Evolutionary conservation across 2,797 vertebrate species (phyloP).

Genomic region (Mallotus villosus): DNA sequence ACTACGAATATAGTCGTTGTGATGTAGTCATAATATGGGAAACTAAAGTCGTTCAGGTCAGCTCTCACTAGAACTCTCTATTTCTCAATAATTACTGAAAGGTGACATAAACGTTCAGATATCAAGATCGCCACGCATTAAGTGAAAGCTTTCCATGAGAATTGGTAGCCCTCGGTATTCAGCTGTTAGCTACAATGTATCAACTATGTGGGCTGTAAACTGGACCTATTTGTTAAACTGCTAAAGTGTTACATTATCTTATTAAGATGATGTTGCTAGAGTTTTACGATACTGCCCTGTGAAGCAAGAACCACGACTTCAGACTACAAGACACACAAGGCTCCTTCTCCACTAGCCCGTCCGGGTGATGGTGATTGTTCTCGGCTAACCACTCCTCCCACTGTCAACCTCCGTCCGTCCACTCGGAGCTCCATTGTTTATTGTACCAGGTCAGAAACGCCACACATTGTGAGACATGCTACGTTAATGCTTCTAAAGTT

Average conservation of each 20-base stretch:
- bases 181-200: background rate
- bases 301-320: background rate
- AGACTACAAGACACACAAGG: background rate
- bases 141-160: too few species aligned
- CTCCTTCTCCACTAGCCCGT: background rate
- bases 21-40: too few species aligned
- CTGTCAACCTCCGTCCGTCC: slow-evolving; percentile 49
- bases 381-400: slow-evolving; percentile 53
- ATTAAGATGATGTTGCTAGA: background rate
- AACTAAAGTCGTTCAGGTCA: too few species aligned
- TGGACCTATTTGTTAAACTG: background rate
- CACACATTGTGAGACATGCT: slow-evolving; percentile 9
- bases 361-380: slow-evolving; percentile 59
- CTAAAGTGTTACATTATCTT: too few species aligned
- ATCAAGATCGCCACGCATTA: too few species aligned
- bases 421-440: slow-evolving; percentile 55
- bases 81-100: too few species aligned
- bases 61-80: too few species aligned
- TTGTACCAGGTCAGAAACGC: background rate
- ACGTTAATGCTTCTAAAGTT: background rate
- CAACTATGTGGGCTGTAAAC: background rate
- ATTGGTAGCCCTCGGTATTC: too few species aligned
- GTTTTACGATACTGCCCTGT: background rate
- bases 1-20: too few species aligned
- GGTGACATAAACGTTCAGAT: too few species aligned